Conservation (phyloP, 2,797 vertebrate species). For the Chaunax sp. region DNA sequence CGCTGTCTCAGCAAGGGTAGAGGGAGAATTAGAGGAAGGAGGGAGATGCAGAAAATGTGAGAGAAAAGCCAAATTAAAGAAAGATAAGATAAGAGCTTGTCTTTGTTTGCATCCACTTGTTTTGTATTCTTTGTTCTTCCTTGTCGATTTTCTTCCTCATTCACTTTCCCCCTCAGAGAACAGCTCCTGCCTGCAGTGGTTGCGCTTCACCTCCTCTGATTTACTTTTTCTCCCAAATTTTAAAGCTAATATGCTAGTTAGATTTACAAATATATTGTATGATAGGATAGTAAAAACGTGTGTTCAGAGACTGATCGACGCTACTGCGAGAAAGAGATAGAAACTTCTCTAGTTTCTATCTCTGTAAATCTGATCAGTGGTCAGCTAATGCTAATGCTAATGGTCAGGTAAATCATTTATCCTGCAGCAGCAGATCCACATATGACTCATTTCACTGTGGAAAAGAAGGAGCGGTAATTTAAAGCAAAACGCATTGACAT, state of each 20-base stretch:
- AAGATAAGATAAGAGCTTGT: background rate
- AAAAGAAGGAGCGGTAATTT: conserved; percentile 33
- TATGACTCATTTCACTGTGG: background rate
- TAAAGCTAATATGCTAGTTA: background rate
- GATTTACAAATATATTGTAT: no score
- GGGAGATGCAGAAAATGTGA: background rate
- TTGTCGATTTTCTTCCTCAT: conserved; percentile 10
- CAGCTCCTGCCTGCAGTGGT: conserved; percentile 2
- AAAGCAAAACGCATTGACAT: conserved; percentile 3
- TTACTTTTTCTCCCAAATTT: conserved; percentile 14
- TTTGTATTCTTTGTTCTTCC: background rate
- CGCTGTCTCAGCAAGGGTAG: background rate
- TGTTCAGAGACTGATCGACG: background rate
- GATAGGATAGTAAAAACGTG: background rate
- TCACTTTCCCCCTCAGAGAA: conserved; percentile 22
- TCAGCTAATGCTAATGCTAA: background rate
- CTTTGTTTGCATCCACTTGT: conserved; percentile 11
- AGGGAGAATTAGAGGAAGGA: background rate
- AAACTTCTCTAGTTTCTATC: no score
- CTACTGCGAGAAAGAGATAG: background rate
- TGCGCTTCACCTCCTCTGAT: conserved; percentile 26
- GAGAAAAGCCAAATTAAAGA: background rate
- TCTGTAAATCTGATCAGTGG: background rate
- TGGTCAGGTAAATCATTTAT: background rate
- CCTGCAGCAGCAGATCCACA: background rate